Base-by-base conservation (phyloP, 2,797 vertebrate genomes). In the Parauchenoglanis ngamensis region DNA sequence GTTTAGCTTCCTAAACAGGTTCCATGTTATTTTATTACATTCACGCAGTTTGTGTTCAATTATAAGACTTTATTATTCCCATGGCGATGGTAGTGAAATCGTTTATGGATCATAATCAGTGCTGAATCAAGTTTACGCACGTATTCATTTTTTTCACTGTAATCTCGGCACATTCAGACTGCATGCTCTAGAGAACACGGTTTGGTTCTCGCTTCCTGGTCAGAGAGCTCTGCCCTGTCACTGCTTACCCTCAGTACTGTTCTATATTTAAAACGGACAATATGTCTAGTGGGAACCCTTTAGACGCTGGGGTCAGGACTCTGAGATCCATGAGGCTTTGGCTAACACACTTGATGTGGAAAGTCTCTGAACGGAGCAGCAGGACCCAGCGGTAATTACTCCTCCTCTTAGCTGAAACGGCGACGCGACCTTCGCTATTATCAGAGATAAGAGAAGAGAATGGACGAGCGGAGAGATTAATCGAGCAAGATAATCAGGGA, bases 311-410 rank as follows among this genome's bases (percentile, higher is more conserved):
- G 79, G 57, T 81, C 79, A 28, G 44, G 79, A 63, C 23, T 17
- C 13, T 81, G 57, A 49, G 49, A 10, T 63, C 79, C 35, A 46
- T 25, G 6, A 4, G 40, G 78, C 56, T 46, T 65, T n/a, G 59
- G 79, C 12, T n/a, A 81, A 63, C 40, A 61, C 54, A n/a, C 79
- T 46, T 46, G 57, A 81, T 81, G 78, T 81, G 78, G 63, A 81
- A 65, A 57, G 59, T 82, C 44, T 65, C 40, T 28, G 59, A 82
- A 25, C 13, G 3, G 1, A 61, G 21, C 57, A 59, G 57, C 6
- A 46, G 56, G n/a, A 19, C 19, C 13, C 49, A 57, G 52, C 0
- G 13, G 25, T 52, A 83, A 83, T 83, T 83, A 67, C 44, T 31
- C 61, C 59, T 46, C 79, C 12, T 63, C 59, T 15, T 82, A 80